These are phyloP conservation scores for Neoarius graeffei DNA, from an alignment of 2,113 vertebrate genomes.

Conservation along the genomic window DNA sequence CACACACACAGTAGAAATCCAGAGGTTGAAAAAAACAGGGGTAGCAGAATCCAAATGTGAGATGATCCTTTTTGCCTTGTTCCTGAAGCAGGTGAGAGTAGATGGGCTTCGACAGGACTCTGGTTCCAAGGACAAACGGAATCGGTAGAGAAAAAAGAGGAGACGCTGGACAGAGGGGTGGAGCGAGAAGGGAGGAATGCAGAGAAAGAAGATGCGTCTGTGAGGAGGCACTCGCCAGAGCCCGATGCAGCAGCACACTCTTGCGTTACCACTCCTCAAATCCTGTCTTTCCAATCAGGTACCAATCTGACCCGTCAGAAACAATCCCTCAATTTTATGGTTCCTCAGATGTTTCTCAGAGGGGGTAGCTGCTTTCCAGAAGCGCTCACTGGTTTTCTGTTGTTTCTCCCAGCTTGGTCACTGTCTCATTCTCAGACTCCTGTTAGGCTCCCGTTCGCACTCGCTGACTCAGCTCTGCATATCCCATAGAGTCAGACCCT, in stretches of 20 bases:
- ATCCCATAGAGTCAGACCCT: conserved; percentile 28
- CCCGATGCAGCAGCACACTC: conserved; percentile 48
- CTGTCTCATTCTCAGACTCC: conserved; percentile 14
- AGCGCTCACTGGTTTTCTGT: conserved; percentile 11
- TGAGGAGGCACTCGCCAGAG: conserved; percentile 11
- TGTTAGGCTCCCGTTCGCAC: conserved; percentile 29
- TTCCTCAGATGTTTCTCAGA: conserved; percentile 1
- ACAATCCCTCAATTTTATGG: neutral
- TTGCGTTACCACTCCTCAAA: conserved; percentile 37
- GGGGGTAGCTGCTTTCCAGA: neutral
- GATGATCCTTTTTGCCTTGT: conserved; percentile 54
- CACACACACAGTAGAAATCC: conserved; percentile 55
- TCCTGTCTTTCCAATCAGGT: conserved; percentile 24
- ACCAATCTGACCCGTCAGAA: conserved; percentile 17
- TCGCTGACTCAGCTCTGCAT: conserved; percentile 47
- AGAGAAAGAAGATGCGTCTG: conserved; percentile 37
- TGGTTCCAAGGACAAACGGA: conserved; percentile 32
- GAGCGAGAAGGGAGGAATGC: conserved; percentile 31
- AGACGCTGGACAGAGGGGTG: conserved; percentile 18
- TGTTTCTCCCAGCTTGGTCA: neutral
- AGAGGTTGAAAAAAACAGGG: conserved; percentile 48
- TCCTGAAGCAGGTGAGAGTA: conserved; percentile 49
- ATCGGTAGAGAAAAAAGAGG: neutral
- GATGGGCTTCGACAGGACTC: conserved; percentile 9
- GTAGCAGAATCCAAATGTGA: conserved; percentile 36